phyloP scores from a whole-genome alignment of 1,140 invertebrate genomes.

The Brachionus koreanus region DNA sequence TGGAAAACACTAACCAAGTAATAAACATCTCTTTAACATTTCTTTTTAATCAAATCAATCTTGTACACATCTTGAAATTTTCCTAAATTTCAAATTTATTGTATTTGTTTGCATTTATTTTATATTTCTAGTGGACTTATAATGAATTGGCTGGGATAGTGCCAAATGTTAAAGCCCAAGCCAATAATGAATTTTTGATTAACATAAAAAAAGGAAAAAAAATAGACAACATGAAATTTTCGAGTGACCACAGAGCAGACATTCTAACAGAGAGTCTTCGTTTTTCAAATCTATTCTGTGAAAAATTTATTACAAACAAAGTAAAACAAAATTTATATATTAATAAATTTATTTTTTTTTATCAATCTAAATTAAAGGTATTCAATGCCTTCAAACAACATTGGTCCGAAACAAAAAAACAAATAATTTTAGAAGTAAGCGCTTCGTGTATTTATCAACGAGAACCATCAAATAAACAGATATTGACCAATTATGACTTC shows the following conservation, averaged over 20 bases:
- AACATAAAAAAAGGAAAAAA: slow-evolving; percentile 78
- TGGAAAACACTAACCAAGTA: slow-evolving; percentile 90
- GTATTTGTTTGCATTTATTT: background rate
- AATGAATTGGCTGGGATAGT: slow-evolving; percentile 61
- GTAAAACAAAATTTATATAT: slow-evolving; percentile 45
- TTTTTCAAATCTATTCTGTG: slow-evolving; percentile 56
- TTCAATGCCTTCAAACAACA: slow-evolving; percentile 88
- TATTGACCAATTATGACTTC: slow-evolving; percentile 73
- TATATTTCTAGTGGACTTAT: slow-evolving; percentile 61
- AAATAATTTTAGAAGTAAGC: slow-evolving; percentile 81
- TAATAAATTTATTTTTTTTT: slow-evolving; percentile 46
- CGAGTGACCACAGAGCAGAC: slow-evolving; percentile 86
- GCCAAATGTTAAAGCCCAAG: slow-evolving; percentile 55
- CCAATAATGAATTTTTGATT: slow-evolving; percentile 70
- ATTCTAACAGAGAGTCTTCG: slow-evolving; percentile 86
- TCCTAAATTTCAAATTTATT: background rate
- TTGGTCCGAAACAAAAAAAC: slow-evolving; percentile 84
- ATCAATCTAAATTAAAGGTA: slow-evolving; percentile 62
- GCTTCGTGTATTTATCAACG: slow-evolving; percentile 82
- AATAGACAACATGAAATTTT: slow-evolving; percentile 89
- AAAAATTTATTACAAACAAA: slow-evolving; percentile 8
- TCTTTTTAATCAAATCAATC: background rate
- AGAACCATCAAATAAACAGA: slow-evolving; percentile 73
- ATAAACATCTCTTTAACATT: background rate
- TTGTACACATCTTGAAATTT: background rate